Evolutionary conservation across 2,888 invertebrate genomes (phyloP).

Genomic region (Brenthis ino): DNA sequence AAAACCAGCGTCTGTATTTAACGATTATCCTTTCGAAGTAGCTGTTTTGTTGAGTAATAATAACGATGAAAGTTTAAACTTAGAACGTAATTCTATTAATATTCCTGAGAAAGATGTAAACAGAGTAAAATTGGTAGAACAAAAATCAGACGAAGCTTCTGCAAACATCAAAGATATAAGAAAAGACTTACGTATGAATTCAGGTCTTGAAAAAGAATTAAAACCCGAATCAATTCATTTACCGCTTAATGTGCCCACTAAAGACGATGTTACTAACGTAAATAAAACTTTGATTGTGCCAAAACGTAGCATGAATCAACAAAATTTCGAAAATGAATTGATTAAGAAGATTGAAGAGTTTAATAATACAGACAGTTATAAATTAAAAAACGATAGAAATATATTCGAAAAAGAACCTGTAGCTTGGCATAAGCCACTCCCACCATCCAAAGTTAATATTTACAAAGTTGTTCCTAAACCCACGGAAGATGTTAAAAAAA

Average conservation of each 20-base stretch:
- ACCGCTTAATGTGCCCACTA: not conserved
- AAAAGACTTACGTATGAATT: not conserved
- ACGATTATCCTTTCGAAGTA: slow-evolving; percentile 66
- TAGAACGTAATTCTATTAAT: not conserved
- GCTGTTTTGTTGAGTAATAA: slow-evolving; percentile 52
- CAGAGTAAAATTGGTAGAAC: not conserved
- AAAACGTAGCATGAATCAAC: slow-evolving; percentile 55
- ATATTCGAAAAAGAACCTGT: slow-evolving; percentile 54
- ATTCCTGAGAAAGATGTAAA: not conserved
- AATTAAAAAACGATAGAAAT: slow-evolving; percentile 50
- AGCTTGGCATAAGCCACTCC: slow-evolving; percentile 57
- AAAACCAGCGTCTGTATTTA: slow-evolving; percentile 52
- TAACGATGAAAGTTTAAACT: slow-evolving; percentile 32
- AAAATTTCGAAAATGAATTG: slow-evolving; percentile 51
- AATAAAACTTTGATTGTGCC: slow-evolving; percentile 38
- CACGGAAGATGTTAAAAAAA: slow-evolving; percentile 47
- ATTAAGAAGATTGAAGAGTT: slow-evolving; percentile 46
- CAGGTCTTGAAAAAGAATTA: not conserved
- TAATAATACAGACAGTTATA: slow-evolving; percentile 46
- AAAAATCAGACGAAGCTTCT: not conserved
- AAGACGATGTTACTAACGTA: too few relatives aligned
- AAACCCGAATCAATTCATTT: not conserved
- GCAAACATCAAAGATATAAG: not conserved
- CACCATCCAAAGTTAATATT: slow-evolving; percentile 48
- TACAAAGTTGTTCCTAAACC: slow-evolving; percentile 57